phyloP scores from a whole-genome alignment of 2,888 invertebrate genomes.

The Nephrotoma guestfalica region DNA sequence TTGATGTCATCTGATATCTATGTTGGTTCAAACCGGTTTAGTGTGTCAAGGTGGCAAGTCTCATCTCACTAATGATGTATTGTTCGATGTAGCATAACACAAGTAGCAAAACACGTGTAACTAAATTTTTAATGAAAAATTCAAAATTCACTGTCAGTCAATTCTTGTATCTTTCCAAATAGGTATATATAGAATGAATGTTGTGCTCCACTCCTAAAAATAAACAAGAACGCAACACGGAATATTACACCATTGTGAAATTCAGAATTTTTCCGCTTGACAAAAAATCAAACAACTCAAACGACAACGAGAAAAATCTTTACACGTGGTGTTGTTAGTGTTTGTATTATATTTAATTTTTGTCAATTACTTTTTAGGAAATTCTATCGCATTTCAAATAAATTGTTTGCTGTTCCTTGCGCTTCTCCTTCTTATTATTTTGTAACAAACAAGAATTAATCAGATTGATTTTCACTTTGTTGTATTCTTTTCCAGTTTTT shows the following conservation, averaged over 20 bases:
- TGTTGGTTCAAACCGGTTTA: no score
- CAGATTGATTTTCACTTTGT: background rate
- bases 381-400: background rate
- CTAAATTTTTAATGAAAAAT: no score
- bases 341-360: background rate
- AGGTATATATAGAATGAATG: no score
- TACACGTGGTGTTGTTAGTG: background rate
- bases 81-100: no score
- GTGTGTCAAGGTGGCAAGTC: no score
- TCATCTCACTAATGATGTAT: no score
- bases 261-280: background rate
- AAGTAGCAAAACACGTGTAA: no score
- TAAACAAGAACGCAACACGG: background rate
- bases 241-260: background rate
- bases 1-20: no score
- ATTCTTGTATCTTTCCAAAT: no score
- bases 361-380: background rate
- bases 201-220: no score
- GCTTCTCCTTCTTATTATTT: background rate
- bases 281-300: background rate
- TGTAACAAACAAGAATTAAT: background rate
- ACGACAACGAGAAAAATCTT: background rate
- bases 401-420: background rate
- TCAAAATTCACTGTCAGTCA: no score
- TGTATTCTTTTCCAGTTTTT: background rate